These are phyloP conservation scores for Psilopogon haemacephalus DNA, from an alignment of 2,113 vertebrate species.

Conservation along the genomic window DNA sequence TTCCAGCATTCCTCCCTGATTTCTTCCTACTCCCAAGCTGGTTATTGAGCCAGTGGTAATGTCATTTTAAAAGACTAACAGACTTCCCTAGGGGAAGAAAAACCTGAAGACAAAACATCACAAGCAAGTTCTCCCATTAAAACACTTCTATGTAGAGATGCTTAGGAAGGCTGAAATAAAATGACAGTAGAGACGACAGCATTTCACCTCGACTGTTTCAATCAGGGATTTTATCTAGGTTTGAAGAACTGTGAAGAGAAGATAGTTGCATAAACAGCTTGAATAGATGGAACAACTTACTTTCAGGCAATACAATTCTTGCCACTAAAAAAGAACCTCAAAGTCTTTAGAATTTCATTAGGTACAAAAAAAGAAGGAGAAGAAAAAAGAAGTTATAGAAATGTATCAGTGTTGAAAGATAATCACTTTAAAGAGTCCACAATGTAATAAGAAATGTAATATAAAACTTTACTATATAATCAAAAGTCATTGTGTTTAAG, in stretches of 20 bases:
- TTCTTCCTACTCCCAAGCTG: background rate
- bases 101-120: constrained; percentile 27
- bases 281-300: background rate
- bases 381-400: constrained; percentile 6
- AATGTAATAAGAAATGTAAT: constrained; percentile 40
- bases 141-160: background rate
- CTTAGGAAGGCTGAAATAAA: background rate
- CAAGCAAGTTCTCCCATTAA: background rate
- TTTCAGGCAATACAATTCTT: background rate
- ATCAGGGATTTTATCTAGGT: background rate
- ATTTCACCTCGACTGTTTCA: too few species aligned
- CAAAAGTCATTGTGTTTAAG: background rate
- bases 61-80: constrained; percentile 45
- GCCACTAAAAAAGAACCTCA: background rate
- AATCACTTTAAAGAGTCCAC: constrained; percentile 11
- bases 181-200: background rate
- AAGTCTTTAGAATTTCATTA: constrained; percentile 40
- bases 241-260: background rate
- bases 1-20: background rate
- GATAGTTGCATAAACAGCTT: background rate
- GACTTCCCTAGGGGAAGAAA: background rate
- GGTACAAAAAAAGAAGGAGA: constrained; percentile 6
- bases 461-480: constrained; percentile 7
- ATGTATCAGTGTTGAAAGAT: background rate
- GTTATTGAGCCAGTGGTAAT: constrained; percentile 29